Percentiles rank a stretch among this genome's conserved stretches.
phyloP scores from a whole-genome alignment of 2,113 vertebrate species.

The Phainopepla nitens region DNA sequence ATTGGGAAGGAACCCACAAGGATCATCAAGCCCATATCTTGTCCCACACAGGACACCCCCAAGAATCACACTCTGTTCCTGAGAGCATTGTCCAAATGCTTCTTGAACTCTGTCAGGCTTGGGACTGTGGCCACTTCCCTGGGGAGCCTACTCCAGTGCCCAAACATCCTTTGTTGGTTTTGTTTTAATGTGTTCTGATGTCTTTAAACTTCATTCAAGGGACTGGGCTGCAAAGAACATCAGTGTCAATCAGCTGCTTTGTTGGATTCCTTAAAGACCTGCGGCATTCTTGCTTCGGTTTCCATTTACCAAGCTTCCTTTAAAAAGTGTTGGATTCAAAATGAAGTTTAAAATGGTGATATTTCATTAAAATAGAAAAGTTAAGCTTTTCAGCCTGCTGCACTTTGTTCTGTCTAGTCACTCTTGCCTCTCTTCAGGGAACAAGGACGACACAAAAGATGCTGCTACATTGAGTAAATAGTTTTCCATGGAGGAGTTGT shows the following conservation, averaged over 20 bases:
- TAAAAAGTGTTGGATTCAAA: background rate
- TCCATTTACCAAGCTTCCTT: background rate
- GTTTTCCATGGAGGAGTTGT: background rate
- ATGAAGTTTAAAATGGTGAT: background rate
- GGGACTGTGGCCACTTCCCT: background rate
- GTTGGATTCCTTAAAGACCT: background rate
- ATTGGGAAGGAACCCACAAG: background rate
- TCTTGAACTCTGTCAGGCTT: background rate
- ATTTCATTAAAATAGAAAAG: background rate
- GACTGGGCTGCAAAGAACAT: background rate
- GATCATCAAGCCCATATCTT: background rate
- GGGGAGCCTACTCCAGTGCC: background rate
- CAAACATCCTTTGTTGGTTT: background rate
- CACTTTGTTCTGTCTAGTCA: background rate
- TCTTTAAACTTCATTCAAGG: background rate
- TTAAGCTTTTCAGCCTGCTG: background rate
- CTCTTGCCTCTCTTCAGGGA: background rate
- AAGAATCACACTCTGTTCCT: background rate
- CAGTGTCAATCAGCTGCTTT: background rate
- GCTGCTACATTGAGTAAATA: background rate
- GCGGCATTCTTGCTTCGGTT: background rate
- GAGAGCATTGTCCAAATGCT: background rate
- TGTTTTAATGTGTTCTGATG: background rate
- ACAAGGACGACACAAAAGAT: background rate
- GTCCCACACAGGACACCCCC: background rate